Evolutionary conservation across 2,113 vertebrate species (phyloP).

Genomic region (Candoia aspera): DNA sequence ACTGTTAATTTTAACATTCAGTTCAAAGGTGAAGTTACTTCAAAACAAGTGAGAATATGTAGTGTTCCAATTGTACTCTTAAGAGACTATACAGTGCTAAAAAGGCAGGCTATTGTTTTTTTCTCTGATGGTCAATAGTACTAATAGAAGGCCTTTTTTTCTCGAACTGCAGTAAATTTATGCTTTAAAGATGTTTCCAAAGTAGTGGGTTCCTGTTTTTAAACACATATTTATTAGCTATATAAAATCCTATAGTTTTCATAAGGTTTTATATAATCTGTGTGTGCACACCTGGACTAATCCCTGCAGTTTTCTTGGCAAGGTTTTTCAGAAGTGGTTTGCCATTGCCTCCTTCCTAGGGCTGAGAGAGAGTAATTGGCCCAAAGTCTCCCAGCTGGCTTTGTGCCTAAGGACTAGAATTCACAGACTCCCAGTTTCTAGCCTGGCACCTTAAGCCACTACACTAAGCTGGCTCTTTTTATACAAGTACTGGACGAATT

Average conservation of each 20-base stretch:
- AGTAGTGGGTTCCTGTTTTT: neutral
- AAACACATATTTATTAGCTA: neutral
- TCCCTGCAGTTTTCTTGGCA: too few species aligned
- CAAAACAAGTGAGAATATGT: neutral
- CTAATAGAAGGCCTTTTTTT: too few species aligned
- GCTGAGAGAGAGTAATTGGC: too few species aligned
- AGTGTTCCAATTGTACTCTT: neutral
- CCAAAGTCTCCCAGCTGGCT: too few species aligned
- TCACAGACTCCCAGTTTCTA: too few species aligned
- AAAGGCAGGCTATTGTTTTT: neutral
- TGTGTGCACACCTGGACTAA: too few species aligned
- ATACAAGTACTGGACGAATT: too few species aligned
- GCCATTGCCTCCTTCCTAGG: too few species aligned
- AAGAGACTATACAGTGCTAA: neutral
- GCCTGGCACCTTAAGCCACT: too few species aligned
- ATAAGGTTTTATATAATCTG: neutral
- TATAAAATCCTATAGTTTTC: neutral
- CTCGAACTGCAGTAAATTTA: neutral
- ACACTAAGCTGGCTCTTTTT: too few species aligned
- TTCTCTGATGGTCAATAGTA: neutral
- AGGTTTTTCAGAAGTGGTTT: too few species aligned
- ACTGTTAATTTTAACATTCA: conserved; percentile 11
- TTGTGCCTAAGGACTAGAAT: too few species aligned
- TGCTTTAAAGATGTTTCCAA: neutral
- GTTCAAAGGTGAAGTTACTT: neutral